A percentile compares a stretch with the other conserved stretches of the same genome.
Evolutionary conservation across 1,140 invertebrate genomes (phyloP).

Genomic region (Heliothis subflexa): DNA sequence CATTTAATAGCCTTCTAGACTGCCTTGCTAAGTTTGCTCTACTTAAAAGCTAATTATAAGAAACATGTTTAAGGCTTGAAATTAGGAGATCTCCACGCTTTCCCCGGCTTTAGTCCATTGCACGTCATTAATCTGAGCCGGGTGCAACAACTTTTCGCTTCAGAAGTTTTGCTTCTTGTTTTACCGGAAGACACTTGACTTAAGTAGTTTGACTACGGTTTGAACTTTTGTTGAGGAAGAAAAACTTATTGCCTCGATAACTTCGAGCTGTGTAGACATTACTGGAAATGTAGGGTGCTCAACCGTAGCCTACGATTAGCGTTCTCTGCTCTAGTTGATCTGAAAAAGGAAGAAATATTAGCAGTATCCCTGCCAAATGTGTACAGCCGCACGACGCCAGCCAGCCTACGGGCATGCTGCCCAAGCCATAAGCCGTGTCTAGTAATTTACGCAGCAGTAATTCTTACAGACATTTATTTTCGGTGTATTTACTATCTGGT

Average conservation of each 20-base stretch:
- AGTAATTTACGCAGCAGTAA: conserved; percentile 33
- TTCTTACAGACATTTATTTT: conserved; percentile 49
- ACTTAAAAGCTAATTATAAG: conserved; percentile 57
- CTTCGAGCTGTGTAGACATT: not conserved
- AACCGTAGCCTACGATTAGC: conserved; percentile 68
- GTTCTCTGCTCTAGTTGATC: conserved; percentile 56
- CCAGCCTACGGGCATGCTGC: conserved; percentile 58
- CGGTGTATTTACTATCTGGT: conserved; percentile 46
- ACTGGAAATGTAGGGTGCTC: conserved; percentile 50
- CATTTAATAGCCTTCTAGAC: conserved; percentile 42
- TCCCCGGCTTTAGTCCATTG: conserved; percentile 34
- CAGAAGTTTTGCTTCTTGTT: conserved; percentile 22
- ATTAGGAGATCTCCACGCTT: conserved; percentile 41
- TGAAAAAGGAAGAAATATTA: conserved; percentile 63
- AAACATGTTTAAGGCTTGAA: conserved; percentile 54
- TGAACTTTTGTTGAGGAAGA: conserved; percentile 15
- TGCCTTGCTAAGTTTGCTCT: conserved; percentile 46
- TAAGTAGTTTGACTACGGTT: conserved; percentile 17
- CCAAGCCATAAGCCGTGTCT: conserved; percentile 55
- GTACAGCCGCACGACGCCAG: conserved; percentile 48
- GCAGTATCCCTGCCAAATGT: conserved; percentile 63
- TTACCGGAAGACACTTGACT: conserved; percentile 15
- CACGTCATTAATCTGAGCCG: conserved; percentile 50
- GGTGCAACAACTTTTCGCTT: conserved; percentile 39
- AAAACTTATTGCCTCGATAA: conserved; percentile 10